Conservation (phyloP, 2,888 invertebrate species). For the Bruchidius siliquastri region DNA sequence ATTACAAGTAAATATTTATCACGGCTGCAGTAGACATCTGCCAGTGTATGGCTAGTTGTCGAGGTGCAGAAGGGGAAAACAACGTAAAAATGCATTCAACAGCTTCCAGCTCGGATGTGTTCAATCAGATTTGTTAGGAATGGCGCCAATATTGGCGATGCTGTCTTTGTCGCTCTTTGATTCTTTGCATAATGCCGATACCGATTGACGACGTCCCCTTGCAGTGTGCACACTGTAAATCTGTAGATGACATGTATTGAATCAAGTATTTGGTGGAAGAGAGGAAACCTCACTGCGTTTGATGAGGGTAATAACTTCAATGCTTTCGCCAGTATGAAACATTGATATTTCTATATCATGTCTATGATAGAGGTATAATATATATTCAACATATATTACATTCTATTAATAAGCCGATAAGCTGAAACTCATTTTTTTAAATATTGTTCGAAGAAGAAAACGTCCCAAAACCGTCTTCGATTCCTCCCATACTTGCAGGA, state of each 20-base stretch:
- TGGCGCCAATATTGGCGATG: constrained; percentile 31
- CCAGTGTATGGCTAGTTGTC: constrained; percentile 12
- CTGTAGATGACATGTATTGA: background rate
- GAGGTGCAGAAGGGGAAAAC: constrained; percentile 36
- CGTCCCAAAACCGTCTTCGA: no score
- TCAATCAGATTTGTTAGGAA: constrained; percentile 39
- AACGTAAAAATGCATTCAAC: constrained; percentile 33
- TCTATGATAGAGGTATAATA: no score
- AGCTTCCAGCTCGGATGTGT: constrained; percentile 24
- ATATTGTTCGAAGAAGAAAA: no score
- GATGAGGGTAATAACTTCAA: background rate
- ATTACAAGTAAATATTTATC: no score
- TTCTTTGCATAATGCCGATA: constrained; percentile 29
- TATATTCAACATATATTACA: no score
- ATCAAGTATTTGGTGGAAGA: background rate
- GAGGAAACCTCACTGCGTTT: background rate
- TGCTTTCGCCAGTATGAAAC: background rate
- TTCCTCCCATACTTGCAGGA: no score
- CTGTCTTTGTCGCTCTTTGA: constrained; percentile 19
- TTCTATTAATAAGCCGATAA: no score
- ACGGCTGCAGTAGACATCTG: no score
- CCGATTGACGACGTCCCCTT: constrained; percentile 2
- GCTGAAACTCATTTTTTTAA: no score
- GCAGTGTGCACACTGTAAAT: background rate
- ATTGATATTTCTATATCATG: no score